A percentile compares a stretch with the other conserved stretches of the same genome.
Evolutionary conservation across 1,140 invertebrate genomes (phyloP).

Genomic region (Plectrocnemia conspersa): DNA sequence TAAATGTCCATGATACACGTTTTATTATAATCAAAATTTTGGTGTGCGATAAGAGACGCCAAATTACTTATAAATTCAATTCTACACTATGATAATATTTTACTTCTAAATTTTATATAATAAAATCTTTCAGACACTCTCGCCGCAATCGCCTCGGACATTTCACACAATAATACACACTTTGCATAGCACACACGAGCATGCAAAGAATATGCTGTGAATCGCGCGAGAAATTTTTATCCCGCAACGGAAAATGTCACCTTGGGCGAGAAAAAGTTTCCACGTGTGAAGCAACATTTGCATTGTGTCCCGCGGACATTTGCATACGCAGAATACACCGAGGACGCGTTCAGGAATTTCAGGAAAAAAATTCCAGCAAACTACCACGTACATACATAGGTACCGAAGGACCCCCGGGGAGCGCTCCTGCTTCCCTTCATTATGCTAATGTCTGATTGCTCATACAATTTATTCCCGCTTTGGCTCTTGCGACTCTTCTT

Average conservation of each 20-base stretch:
- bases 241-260: background rate
- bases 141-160: too few species aligned
- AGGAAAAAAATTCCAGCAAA: constrained; percentile 19
- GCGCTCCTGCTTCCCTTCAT: constrained; percentile 8
- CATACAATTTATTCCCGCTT: constrained; percentile 27
- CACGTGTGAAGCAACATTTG: constrained; percentile 8
- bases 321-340: constrained; percentile 20
- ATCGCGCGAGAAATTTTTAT: too few species aligned
- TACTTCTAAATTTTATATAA: too few species aligned
- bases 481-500: constrained; percentile 3
- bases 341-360: constrained; percentile 17
- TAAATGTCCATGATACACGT: too few species aligned
- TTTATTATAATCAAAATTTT: too few species aligned
- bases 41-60: too few species aligned
- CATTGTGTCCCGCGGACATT: background rate
- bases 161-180: too few species aligned
- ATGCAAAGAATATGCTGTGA: too few species aligned
- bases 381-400: constrained; percentile 5
- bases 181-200: too few species aligned
- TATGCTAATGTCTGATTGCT: constrained; percentile 25
- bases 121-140: too few species aligned
- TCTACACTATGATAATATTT: too few species aligned
- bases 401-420: background rate
- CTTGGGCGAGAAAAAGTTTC: background rate
- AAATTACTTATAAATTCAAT: too few species aligned